A percentile compares a stretch with the other conserved stretches of the same genome.
These are phyloP conservation scores for Metaphire vulgaris DNA, from an alignment of 1,140 invertebrate genomes.

Conservation along the genomic window DNA sequence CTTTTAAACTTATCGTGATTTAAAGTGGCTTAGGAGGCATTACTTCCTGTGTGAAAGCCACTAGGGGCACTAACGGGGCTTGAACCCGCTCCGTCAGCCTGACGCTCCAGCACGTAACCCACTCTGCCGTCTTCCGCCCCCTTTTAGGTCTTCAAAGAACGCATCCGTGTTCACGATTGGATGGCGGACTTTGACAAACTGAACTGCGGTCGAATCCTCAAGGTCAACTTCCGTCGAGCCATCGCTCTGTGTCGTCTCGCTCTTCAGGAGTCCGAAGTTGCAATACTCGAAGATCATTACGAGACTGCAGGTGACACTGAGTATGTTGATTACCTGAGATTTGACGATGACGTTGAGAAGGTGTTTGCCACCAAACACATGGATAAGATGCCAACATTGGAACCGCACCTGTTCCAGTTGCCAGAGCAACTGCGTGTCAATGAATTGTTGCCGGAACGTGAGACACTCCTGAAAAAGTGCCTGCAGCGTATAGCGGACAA, in stretches of 20 bases:
- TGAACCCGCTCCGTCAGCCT: too few relatives aligned
- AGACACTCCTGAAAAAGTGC: slow-evolving; percentile 34
- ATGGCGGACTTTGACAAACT: slow-evolving; percentile 52
- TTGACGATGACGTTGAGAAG: slow-evolving; percentile 49
- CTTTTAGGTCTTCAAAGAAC: slow-evolving; percentile 46
- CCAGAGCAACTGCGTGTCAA: slow-evolving; percentile 43
- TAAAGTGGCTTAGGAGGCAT: too few relatives aligned
- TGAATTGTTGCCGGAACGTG: slow-evolving; percentile 35
- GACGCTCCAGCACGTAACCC: too few relatives aligned
- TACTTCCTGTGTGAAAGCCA: too few relatives aligned
- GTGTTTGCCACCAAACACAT: slow-evolving; percentile 50
- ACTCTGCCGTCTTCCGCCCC: too few relatives aligned
- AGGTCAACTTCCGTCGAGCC: slow-evolving; percentile 48
- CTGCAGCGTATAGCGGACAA: slow-evolving; percentile 47
- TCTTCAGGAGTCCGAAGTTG: slow-evolving; percentile 45
- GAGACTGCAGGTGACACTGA: slow-evolving; percentile 35
- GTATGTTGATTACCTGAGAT: slow-evolving; percentile 46
- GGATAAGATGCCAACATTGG: slow-evolving; percentile 47
- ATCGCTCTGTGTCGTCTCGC: slow-evolving; percentile 46
- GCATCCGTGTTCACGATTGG: slow-evolving; percentile 48
- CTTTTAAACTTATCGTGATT: too few relatives aligned
- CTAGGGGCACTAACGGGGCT: too few relatives aligned
- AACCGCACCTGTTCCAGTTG: slow-evolving; percentile 42
- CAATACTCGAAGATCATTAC: slow-evolving; percentile 48
- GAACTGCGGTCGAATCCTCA: slow-evolving; percentile 44